A percentile compares a stretch with the other conserved stretches of the same genome.
phyloP scores from a whole-genome alignment of 2,888 invertebrate genomes.

The Mellilla xanthometata region DNA sequence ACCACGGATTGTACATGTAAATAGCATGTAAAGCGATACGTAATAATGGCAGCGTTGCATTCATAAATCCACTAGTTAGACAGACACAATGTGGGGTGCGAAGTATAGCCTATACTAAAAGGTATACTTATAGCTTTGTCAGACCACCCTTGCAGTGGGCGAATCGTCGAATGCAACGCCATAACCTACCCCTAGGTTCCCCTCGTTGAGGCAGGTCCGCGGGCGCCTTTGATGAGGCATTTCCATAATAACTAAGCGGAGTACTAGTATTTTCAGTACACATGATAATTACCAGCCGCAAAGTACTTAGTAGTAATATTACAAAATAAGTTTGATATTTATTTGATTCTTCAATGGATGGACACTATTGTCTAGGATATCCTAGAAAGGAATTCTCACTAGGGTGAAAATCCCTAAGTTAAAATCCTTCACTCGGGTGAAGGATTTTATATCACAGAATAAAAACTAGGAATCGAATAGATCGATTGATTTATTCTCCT shows the following conservation, averaged over 20 bases:
- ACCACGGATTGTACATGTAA: neutral
- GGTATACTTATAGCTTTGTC: constrained; percentile 71
- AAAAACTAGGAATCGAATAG: too few relatives aligned
- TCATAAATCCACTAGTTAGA: constrained; percentile 70
- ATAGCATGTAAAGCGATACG: constrained; percentile 34
- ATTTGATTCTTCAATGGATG: too few relatives aligned
- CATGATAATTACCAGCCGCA: constrained; percentile 19
- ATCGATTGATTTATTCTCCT: too few relatives aligned
- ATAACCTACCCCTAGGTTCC: constrained; percentile 76
- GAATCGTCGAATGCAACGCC: constrained; percentile 72
- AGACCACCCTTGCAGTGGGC: constrained; percentile 70
- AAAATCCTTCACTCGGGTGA: too few relatives aligned
- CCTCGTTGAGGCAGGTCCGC: constrained; percentile 70
- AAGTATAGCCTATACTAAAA: constrained; percentile 43
- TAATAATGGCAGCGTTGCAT: constrained; percentile 67
- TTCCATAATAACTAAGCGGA: constrained; percentile 63
- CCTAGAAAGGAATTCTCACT: too few relatives aligned
- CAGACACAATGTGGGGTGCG: constrained; percentile 64
- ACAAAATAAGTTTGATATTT: too few relatives aligned
- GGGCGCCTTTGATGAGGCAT: constrained; percentile 70
- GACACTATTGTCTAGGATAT: too few relatives aligned
- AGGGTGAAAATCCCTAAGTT: too few relatives aligned
- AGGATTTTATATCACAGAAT: too few relatives aligned
- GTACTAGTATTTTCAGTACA: constrained; percentile 39
- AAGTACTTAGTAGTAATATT: too few relatives aligned